Conservation (phyloP, 2,113 vertebrate species). For the Hystrix cristata region DNA sequence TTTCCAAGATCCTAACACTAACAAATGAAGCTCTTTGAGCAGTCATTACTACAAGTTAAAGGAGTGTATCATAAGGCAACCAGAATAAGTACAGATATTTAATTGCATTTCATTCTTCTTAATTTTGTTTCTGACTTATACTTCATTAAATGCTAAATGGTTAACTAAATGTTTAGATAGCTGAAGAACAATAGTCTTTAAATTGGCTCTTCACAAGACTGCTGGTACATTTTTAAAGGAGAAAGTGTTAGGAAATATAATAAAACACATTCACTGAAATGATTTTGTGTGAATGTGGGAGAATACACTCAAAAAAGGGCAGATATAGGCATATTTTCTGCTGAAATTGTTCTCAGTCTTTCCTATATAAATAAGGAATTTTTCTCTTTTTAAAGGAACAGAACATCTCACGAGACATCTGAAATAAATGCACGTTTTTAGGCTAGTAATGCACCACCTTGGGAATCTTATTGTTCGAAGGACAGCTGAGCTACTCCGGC, state of each 20-base stretch:
- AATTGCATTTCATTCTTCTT: background rate
- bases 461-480: background rate
- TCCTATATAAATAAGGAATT: background rate
- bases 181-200: background rate
- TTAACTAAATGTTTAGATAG: slow-evolving; percentile 13
- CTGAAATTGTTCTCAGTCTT: background rate
- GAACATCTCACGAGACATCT: background rate
- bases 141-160: slow-evolving; percentile 31
- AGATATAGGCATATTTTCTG: background rate
- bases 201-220: background rate
- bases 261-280: background rate
- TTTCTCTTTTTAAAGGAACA: background rate
- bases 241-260: background rate
- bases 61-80: background rate
- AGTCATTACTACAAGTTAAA: slow-evolving; percentile 7
- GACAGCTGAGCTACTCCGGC: background rate
- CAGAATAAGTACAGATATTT: slow-evolving; percentile 13
- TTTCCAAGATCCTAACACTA: slow-evolving; percentile 6
- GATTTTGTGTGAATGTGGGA: background rate
- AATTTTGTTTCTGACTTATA: slow-evolving; percentile 26
- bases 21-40: background rate
- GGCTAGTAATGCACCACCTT: background rate
- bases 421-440: background rate
- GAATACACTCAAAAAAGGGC: background rate
- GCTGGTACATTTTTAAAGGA: background rate